Evolutionary conservation across 2,113 vertebrate genomes (phyloP), one percentile per base, ranked within the genome.

Genomic region (Irena cyanogastra): DNA sequence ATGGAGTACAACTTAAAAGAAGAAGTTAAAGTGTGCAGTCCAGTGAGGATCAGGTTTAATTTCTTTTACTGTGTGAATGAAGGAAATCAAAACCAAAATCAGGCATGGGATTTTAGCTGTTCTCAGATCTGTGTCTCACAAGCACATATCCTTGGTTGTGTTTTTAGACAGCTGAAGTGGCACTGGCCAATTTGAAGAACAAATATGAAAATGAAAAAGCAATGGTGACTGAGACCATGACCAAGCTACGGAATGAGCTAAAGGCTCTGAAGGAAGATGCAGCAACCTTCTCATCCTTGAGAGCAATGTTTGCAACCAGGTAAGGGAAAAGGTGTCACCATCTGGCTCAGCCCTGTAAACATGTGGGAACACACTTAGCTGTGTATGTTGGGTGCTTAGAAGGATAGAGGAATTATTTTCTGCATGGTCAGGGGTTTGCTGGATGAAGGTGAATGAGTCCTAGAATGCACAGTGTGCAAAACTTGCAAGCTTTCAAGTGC

Each of bases 221-320:
- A 4, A 99, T 99, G 98, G 99, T 99, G 97, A 99, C 99, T 2
- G 99, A 99, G 96, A 99, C 99, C 16, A 99, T 99, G 99, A 99
- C 98, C 92, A 99, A 99, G 96, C 98, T 99, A 45, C 98, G 99
- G 87, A 99, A 99, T 17, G 99, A 99, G 90, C 97, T 99, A 70
- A 99, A 99, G 97, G 99, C 99, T 92, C 97, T 99, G 93, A 99
- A 99, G 95, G 99, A 99, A 98, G 99, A 99, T 37, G 99, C 99
- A 13, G 99, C 99, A 87, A 99, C 99, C 83, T 99, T 99, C 98
- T 99, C 99, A 64, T 99, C 99, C 87, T 97, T 99, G 92, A 98
- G 99, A 96, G 99, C 99, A 69, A 99, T 99, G 99, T 99, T 99
- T 94, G 99, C 99, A 77, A 99, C 99, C 68, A 99, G 99, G 99